phyloP scores from a whole-genome alignment of 2,797 vertebrate genomes.

The Trematomus bernacchii region DNA sequence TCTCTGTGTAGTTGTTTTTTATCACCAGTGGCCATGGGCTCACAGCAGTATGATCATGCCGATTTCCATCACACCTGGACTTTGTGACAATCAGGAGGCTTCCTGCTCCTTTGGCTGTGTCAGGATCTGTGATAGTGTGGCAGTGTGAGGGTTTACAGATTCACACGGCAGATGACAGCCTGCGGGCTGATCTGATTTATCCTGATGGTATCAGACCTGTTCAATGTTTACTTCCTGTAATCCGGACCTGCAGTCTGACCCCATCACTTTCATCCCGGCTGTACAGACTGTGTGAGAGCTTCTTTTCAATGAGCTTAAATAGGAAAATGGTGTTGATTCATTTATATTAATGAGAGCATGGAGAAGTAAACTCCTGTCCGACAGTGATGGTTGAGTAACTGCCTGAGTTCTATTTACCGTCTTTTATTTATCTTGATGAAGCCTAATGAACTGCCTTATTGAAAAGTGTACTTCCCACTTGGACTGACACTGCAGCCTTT shows the following conservation, averaged over 20 bases:
- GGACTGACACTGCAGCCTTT: background rate
- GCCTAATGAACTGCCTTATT: conserved; percentile 11
- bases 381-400: conserved; percentile 21
- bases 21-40: conserved; percentile 7
- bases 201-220: conserved; percentile 38
- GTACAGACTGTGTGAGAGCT: conserved; percentile 3
- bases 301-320: conserved; percentile 26
- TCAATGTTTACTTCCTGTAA: conserved; percentile 44
- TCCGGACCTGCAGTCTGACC: conserved; percentile 29
- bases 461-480: background rate
- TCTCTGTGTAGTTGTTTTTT: conserved; percentile 17
- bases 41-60: background rate
- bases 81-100: conserved; percentile 11
- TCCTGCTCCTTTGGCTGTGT: conserved; percentile 33
- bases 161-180: conserved; percentile 17
- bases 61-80: conserved; percentile 28
- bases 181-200: conserved; percentile 29
- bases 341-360: conserved; percentile 19
- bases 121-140: conserved; percentile 28
- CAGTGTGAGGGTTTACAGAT: conserved; percentile 24
- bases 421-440: conserved; percentile 21
- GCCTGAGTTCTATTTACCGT: conserved; percentile 11
- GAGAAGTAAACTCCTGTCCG: conserved; percentile 16
- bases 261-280: conserved; percentile 35
- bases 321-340: conserved; percentile 18